Evolutionary conservation across 2,113 vertebrate genomes (phyloP).

Genomic region (Harpagus bidentatus): DNA sequence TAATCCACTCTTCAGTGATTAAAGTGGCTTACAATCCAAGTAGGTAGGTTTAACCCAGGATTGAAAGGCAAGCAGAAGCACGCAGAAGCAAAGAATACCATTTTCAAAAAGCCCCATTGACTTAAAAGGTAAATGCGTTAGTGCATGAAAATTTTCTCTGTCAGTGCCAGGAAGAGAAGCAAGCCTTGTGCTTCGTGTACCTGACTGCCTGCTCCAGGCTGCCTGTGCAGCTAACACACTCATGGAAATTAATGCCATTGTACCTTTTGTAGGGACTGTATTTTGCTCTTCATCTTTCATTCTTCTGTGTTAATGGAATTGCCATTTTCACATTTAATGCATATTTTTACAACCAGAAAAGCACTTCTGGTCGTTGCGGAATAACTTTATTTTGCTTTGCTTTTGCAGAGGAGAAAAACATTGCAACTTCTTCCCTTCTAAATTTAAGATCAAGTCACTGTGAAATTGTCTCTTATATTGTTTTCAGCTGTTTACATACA

Average conservation of each 20-base stretch:
- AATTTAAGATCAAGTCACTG: not conserved
- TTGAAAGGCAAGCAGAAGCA: not conserved
- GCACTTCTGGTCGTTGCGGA: not conserved
- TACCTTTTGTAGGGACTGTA: not conserved
- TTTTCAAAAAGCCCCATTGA: not conserved
- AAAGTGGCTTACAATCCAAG: not conserved
- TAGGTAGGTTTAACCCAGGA: not conserved
- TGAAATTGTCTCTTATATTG: not conserved
- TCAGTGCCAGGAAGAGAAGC: not conserved
- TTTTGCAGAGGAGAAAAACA: not conserved
- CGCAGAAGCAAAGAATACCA: not conserved
- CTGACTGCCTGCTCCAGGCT: not conserved
- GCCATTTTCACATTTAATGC: not conserved
- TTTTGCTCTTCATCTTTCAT: not conserved
- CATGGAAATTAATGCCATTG: accelerated
- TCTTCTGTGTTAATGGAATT: not conserved
- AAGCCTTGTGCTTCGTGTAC: accelerated
- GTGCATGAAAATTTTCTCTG: no score
- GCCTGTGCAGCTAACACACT: not conserved
- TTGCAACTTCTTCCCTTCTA: not conserved
- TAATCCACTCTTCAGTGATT: not conserved
- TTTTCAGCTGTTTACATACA: not conserved
- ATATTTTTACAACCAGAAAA: not conserved
- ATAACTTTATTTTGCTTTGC: not conserved
- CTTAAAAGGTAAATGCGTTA: not conserved